phyloP scores from a whole-genome alignment of 2,113 vertebrate genomes.

The Stictonetta naevosa region DNA sequence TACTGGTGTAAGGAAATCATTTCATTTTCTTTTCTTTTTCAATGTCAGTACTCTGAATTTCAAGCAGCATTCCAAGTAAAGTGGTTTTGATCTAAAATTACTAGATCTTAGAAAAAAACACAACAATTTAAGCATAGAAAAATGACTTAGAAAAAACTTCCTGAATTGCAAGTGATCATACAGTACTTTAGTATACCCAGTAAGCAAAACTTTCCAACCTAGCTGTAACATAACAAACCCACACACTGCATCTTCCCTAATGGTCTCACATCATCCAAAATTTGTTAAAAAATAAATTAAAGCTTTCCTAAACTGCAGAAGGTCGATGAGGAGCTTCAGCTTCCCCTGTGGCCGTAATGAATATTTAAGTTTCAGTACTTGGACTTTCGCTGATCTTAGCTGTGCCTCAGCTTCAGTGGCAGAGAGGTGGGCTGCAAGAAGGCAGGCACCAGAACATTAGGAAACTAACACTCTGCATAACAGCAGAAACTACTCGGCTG shows the following conservation, averaged over 20 bases:
- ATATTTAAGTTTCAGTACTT: background rate
- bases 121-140: slow-evolving; percentile 13
- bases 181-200: background rate
- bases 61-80: background rate
- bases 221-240: background rate
- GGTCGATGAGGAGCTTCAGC: background rate
- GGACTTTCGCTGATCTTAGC: background rate
- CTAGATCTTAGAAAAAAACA: background rate
- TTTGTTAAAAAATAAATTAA: background rate
- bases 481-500: background rate
- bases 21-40: background rate
- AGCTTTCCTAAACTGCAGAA: background rate
- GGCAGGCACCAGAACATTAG: background rate
- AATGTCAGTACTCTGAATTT: slow-evolving; percentile 14
- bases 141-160: background rate
- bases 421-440: background rate
- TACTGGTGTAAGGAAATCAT: background rate
- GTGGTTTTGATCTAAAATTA: background rate
- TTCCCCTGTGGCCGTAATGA: background rate
- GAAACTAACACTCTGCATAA: background rate
- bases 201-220: slow-evolving; percentile 11
- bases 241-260: background rate
- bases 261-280: background rate
- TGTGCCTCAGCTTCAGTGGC: background rate
- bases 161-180: background rate